These are phyloP conservation scores for Teinopalpus imperialis DNA, from an alignment of 2,888 invertebrate species.

Conservation along the genomic window DNA sequence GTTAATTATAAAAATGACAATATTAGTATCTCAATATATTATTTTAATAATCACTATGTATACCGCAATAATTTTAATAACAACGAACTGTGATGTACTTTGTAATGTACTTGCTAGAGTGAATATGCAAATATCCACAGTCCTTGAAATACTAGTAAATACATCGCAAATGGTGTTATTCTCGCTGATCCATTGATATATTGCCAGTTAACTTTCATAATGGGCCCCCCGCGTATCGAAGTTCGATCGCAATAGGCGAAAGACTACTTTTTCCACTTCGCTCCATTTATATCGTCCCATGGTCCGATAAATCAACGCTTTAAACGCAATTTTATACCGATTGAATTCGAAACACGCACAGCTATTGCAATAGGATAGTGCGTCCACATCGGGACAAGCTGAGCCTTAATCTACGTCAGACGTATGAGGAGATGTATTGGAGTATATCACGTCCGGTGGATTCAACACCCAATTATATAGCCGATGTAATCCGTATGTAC, in stretches of 20 bases:
- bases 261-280: constrained; percentile 37
- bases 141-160: constrained; percentile 14
- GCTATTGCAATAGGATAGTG: constrained; percentile 43
- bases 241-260: constrained; percentile 23
- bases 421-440: constrained; percentile 35
- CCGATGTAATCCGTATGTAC: constrained; percentile 31
- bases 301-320: constrained; percentile 28
- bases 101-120: too few relatives aligned
- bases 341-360: constrained; percentile 46
- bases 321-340: constrained; percentile 35
- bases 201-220: constrained; percentile 22
- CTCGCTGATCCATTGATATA: constrained; percentile 23
- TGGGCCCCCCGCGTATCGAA: constrained; percentile 25
- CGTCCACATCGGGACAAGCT: constrained; percentile 28
- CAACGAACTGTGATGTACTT: too few relatives aligned
- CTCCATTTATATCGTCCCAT: constrained; percentile 40
- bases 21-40: too few relatives aligned
- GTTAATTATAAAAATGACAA: too few relatives aligned
- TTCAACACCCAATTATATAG: constrained; percentile 41
- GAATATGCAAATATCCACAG: constrained; percentile 15
- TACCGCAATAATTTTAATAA: too few relatives aligned
- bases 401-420: constrained; percentile 47
- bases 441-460: constrained; percentile 34
- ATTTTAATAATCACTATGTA: too few relatives aligned
- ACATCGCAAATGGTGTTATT: constrained; percentile 16